Evolutionary conservation across 1,140 invertebrate genomes (phyloP).

Genomic region (Drosophila dunni): DNA sequence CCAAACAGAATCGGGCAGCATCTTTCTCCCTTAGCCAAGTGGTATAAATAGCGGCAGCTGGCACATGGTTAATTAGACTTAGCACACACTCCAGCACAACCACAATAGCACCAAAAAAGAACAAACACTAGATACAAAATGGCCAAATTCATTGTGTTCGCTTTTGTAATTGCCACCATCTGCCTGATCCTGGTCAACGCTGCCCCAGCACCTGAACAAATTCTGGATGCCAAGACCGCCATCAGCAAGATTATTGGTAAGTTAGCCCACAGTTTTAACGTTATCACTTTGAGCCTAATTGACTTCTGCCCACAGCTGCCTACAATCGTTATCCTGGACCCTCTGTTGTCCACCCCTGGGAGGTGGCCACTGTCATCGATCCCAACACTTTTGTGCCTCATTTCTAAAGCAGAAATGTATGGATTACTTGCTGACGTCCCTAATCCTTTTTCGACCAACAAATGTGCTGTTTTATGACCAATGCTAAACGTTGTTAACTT

Average conservation of each 20-base stretch:
- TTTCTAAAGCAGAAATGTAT: slow-evolving; percentile 7
- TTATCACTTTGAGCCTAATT: not conserved
- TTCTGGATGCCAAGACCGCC: slow-evolving; percentile 66
- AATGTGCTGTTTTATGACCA: slow-evolving; percentile 41
- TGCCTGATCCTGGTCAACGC: slow-evolving; percentile 51
- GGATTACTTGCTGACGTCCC: not conserved
- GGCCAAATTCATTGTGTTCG: slow-evolving; percentile 58
- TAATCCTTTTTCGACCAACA: slow-evolving; percentile 15
- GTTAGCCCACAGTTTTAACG: slow-evolving; percentile 12
- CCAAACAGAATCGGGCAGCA: not conserved
- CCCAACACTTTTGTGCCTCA: slow-evolving; percentile 69
- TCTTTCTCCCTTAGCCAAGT: slow-evolving; percentile 14
- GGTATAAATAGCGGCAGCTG: slow-evolving; percentile 69
- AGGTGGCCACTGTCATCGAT: slow-evolving; percentile 65
- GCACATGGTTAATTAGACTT: slow-evolving; percentile 59
- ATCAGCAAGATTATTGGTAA: slow-evolving; percentile 73
- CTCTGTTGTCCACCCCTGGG: slow-evolving; percentile 63
- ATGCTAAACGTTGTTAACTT: slow-evolving; percentile 22
- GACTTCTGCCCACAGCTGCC: slow-evolving; percentile 43
- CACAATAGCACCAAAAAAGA: slow-evolving; percentile 23
- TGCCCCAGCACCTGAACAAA: slow-evolving; percentile 55
- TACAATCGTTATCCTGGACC: slow-evolving; percentile 67
- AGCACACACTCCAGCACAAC: slow-evolving; percentile 38
- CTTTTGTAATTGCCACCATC: slow-evolving; percentile 47
- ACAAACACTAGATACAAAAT: slow-evolving; percentile 36